Conservation (phyloP, 2,888 invertebrate genomes). For the Harpalus rubripes region DNA sequence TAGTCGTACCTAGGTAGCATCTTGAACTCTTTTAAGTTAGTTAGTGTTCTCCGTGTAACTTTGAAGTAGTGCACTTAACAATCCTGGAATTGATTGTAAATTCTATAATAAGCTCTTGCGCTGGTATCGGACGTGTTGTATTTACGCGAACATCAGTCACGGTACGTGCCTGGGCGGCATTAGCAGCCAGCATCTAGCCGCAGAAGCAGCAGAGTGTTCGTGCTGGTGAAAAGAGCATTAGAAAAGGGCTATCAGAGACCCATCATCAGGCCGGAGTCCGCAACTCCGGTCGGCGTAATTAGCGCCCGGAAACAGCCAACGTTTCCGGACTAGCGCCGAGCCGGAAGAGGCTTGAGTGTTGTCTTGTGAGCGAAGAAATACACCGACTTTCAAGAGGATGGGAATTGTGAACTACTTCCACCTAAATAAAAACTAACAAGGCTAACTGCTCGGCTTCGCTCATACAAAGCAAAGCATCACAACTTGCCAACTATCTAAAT, state of each 20-base stretch:
- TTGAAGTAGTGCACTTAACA: conserved; percentile 9
- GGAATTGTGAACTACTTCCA: neutral
- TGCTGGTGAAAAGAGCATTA: conserved; percentile 23
- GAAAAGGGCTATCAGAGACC: conserved; percentile 31
- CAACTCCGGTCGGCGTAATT: conserved; percentile 14
- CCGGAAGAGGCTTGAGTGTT: neutral
- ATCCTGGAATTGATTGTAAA: neutral
- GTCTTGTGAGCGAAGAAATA: neutral
- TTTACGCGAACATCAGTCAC: conserved; percentile 10
- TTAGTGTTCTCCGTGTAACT: neutral
- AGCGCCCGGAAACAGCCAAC: conserved; percentile 17
- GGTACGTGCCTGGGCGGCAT: neutral
- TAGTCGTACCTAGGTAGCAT: too few species aligned
- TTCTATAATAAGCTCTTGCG: neutral
- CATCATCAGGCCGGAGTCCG: conserved; percentile 1
- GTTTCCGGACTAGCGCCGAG: neutral
- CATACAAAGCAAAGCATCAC: too few species aligned
- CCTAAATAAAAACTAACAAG: too few species aligned
- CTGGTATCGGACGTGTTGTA: neutral
- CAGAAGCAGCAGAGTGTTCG: neutral
- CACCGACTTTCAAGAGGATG: neutral
- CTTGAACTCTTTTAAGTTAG: too few species aligned
- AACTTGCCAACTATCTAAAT: too few species aligned
- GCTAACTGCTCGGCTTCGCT: too few species aligned
- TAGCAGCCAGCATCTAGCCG: too few species aligned